Percentiles rank a stretch among this genome's conserved stretches.
phyloP scores from a whole-genome alignment of 2,797 vertebrate species.

The Paguma larvata region DNA sequence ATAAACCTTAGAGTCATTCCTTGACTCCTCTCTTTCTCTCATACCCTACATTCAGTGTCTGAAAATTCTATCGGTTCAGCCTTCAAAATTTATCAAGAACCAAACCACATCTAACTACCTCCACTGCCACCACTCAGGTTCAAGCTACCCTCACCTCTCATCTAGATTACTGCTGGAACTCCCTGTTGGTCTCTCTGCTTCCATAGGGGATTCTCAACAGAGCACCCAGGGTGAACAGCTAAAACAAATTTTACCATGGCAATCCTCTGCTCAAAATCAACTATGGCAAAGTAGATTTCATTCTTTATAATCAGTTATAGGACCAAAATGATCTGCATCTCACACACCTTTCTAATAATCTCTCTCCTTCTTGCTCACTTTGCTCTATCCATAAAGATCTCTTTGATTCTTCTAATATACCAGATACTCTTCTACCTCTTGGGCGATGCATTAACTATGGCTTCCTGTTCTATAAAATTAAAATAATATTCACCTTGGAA shows the following conservation, averaged over 20 bases:
- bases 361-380: background rate
- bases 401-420: background rate
- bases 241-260: background rate
- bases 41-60: background rate
- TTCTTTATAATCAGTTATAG: background rate
- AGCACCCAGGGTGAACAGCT: background rate
- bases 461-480: background rate
- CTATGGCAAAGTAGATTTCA: background rate
- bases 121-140: background rate
- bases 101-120: background rate
- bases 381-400: background rate
- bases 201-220: background rate
- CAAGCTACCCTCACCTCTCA: background rate
- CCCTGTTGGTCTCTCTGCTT: background rate
- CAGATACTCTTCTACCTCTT: background rate
- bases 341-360: background rate
- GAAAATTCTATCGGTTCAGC: background rate
- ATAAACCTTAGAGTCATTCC: background rate
- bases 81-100: background rate
- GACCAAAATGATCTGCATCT: background rate
- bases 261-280: slow-evolving; percentile 1
- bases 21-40: background rate
- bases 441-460: background rate
- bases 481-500: background rate
- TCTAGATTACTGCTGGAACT: background rate